Percentiles rank a stretch among this genome's conserved stretches.
phyloP scores from a whole-genome alignment of 2,888 invertebrate genomes.

The Cabera pusaria region DNA sequence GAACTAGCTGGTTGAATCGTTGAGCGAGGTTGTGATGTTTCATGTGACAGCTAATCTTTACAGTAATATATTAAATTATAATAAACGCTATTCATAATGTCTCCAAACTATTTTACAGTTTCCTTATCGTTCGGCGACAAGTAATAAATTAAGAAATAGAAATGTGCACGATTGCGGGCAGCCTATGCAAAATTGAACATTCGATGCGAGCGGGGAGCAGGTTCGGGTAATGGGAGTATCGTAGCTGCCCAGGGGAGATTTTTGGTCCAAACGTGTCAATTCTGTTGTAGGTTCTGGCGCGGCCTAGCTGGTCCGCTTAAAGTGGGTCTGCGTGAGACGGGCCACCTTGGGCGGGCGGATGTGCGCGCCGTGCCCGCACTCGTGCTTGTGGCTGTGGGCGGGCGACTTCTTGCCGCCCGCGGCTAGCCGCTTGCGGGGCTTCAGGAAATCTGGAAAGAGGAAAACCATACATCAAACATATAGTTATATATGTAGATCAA shows the following conservation, averaged over 20 bases:
- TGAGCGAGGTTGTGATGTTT: constrained; percentile 61
- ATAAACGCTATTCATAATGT: constrained; percentile 63
- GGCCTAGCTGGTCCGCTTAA: constrained; percentile 74
- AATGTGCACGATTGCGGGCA: constrained; percentile 64
- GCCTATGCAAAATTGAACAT: constrained; percentile 44
- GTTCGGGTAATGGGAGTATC: constrained; percentile 12
- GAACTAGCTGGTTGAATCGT: constrained; percentile 34
- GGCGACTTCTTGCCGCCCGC: constrained; percentile 78
- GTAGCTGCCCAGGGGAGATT: constrained; percentile 42
- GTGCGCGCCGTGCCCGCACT: constrained; percentile 72
- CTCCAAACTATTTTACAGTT: constrained; percentile 73
- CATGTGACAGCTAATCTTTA: constrained; percentile 47
- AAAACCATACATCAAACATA: constrained; percentile 32
- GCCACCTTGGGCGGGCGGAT: constrained; percentile 78
- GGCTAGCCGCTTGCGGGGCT: constrained; percentile 84
- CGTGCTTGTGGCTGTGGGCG: constrained; percentile 67
- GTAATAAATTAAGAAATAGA: constrained; percentile 76
- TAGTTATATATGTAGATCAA: constrained; percentile 14
- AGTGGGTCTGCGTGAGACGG: constrained; percentile 65
- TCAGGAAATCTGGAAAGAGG: constrained; percentile 86
- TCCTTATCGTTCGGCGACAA: constrained; percentile 66
- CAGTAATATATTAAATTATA: constrained; percentile 62
- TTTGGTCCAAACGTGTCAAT: constrained; percentile 41
- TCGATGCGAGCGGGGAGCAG: constrained; percentile 13
- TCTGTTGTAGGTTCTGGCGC: constrained; percentile 28